Evolutionary conservation across 1,140 invertebrate genomes (phyloP).

Genomic region (Lasioglossum albipes): DNA sequence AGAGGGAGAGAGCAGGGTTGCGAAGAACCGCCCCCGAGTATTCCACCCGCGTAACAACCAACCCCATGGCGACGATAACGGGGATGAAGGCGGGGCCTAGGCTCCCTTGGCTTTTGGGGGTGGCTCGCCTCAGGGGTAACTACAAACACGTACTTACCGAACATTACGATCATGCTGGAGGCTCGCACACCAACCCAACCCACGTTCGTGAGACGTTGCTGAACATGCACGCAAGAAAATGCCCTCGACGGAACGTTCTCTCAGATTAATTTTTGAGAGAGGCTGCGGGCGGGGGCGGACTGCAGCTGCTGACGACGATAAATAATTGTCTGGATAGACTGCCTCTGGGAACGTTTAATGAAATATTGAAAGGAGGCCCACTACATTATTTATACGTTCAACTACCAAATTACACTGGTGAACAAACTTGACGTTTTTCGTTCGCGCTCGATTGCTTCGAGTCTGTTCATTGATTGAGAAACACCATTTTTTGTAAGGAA

Average conservation of each 20-base stretch:
- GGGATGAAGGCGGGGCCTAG: constrained; percentile 69
- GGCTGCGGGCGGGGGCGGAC: no score
- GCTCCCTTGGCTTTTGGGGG: constrained; percentile 59
- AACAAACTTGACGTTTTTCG: no score
- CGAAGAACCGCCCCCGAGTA: constrained; percentile 71
- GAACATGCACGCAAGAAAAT: not conserved
- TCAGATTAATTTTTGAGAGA: constrained; percentile 8
- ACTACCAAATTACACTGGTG: no score
- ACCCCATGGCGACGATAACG: constrained; percentile 66
- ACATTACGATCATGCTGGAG: constrained; percentile 75
- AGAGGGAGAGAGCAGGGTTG: constrained; percentile 35
- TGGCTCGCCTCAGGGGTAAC: constrained; percentile 78
- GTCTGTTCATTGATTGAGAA: no score
- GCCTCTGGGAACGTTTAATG: not conserved
- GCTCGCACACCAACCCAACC: constrained; percentile 23
- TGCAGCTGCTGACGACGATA: not conserved
- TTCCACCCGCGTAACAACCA: constrained; percentile 69
- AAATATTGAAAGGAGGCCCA: not conserved
- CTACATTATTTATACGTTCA: no score
- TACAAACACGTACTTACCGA: constrained; percentile 80
- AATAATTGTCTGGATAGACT: not conserved
- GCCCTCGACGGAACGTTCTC: not conserved
- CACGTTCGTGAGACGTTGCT: not conserved
- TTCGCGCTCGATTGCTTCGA: no score
- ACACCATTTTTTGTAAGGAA: no score